phyloP scores from a whole-genome alignment of 92 coral and sea anemone species.

The Bergia puertoricense region DNA sequence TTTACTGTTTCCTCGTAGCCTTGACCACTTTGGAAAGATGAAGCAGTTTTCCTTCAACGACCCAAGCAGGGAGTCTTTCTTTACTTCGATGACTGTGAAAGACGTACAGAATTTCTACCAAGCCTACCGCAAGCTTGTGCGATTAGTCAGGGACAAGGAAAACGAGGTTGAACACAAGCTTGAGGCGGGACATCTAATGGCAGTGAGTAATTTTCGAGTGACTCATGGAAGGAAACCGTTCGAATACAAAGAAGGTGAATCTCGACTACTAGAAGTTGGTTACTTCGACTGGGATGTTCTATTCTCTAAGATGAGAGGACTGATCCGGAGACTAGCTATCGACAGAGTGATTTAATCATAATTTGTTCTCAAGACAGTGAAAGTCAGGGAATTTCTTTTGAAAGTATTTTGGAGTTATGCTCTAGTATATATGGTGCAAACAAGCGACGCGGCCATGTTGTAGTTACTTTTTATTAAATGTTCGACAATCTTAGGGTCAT shows the following conservation, averaged over 20 bases:
- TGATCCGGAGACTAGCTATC: conserved; percentile 15
- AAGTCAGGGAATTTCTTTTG: no score
- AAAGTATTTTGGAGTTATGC: no score
- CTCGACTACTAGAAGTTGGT: conserved; percentile 36
- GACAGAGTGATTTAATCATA: not conserved
- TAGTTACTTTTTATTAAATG: no score
- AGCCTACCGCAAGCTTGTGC: conserved; percentile 27
- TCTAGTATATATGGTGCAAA: no score
- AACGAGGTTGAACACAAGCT: conserved; percentile 33
- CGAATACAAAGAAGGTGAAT: conserved; percentile 10
- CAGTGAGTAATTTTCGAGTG: conserved; percentile 35
- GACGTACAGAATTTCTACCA: conserved; percentile 39
- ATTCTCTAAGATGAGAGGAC: conserved; percentile 42
- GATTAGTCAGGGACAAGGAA: not conserved
- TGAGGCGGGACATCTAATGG: conserved; percentile 32
- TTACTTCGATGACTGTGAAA: not conserved
- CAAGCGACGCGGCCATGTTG: no score
- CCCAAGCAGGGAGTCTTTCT: conserved; percentile 15
- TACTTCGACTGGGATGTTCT: conserved; percentile 44
- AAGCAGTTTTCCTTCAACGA: conserved; percentile 17
- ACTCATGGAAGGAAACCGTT: conserved; percentile 28
- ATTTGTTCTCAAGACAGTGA: no score
- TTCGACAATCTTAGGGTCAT: no score
- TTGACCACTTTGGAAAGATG: conserved; percentile 42
- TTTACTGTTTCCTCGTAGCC: conserved; percentile 1